Percentiles rank a stretch among this genome's conserved stretches.
These are phyloP conservation scores for Torymus texanus DNA, from an alignment of 2,888 invertebrate genomes.

Conservation along the genomic window DNA sequence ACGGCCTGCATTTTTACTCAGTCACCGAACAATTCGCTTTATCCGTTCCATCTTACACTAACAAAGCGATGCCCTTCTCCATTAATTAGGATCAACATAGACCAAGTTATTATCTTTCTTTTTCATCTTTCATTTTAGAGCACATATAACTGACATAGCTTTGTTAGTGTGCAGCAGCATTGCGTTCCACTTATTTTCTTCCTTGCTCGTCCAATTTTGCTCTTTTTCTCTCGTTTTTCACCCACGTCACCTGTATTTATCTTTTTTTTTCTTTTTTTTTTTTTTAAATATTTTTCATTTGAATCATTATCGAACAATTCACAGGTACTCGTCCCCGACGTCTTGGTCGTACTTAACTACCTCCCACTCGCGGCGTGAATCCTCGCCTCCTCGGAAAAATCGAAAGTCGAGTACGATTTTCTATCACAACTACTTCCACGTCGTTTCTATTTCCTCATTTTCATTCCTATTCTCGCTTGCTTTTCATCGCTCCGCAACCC, in stretches of 20 bases:
- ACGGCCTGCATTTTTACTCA: background rate
- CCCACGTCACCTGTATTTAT: constrained; percentile 26
- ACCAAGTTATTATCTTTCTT: no score
- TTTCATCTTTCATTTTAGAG: no score
- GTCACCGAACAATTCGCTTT: constrained; percentile 25
- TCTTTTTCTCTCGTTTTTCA: constrained; percentile 37
- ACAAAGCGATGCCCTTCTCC: background rate
- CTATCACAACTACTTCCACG: background rate
- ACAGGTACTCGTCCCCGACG: constrained; percentile 50
- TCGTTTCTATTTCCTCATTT: background rate
- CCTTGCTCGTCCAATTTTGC: background rate
- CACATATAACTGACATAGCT: no score
- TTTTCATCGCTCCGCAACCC: background rate
- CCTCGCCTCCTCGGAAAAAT: background rate
- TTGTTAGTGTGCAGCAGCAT: constrained; percentile 20
- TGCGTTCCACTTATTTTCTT: background rate
- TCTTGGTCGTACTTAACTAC: constrained; percentile 45
- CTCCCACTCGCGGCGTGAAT: constrained; percentile 34
- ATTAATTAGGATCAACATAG: no score
- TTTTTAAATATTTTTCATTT: constrained; percentile 28
- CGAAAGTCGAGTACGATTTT: constrained; percentile 17
- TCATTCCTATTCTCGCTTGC: background rate
- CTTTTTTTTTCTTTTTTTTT: constrained; percentile 10
- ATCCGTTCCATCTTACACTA: constrained; percentile 16
- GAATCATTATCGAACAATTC: constrained; percentile 55